These are phyloP conservation scores for Climacteris rufus DNA, from an alignment of 2,113 vertebrate species.

Conservation along the genomic window DNA sequence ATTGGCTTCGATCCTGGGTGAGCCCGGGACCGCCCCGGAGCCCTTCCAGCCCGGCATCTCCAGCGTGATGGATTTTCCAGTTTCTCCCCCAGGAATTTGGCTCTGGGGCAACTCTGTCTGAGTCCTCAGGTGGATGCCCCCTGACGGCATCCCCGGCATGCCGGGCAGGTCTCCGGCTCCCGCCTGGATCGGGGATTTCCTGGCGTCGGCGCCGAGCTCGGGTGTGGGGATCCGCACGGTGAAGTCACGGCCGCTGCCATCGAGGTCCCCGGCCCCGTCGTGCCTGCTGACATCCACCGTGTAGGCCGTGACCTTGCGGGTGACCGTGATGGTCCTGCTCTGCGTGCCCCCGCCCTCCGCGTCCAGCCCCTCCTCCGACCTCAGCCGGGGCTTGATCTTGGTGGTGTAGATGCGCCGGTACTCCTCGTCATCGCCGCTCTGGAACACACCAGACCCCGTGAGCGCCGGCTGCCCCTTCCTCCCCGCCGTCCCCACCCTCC, in stretches of 20 bases:
- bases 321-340: conserved; percentile 92
- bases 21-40: accelerated
- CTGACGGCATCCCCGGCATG: no score
- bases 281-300: conserved; percentile 85
- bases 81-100: not conserved
- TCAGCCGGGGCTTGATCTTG: conserved; percentile 93
- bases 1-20: accelerated
- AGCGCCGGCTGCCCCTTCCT: accelerated
- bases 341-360: conserved; percentile 79
- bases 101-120: not conserved
- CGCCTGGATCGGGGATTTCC: not conserved
- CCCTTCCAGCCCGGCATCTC: not conserved
- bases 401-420: conserved; percentile 90
- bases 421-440: conserved; percentile 93
- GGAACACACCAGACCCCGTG: not conserved
- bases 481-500: no score
- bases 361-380: conserved; percentile 82
- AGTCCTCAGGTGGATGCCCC: not conserved
- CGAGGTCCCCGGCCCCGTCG: conserved; percentile 73
- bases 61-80: not conserved
- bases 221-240: conserved; percentile 69
- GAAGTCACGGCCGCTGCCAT: conserved; percentile 77
- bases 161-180: not conserved
- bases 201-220: not conserved
- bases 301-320: conserved; percentile 89